Evolutionary conservation across 2,888 invertebrate species (phyloP).

Genomic region (Ichneumoninae sp.): DNA sequence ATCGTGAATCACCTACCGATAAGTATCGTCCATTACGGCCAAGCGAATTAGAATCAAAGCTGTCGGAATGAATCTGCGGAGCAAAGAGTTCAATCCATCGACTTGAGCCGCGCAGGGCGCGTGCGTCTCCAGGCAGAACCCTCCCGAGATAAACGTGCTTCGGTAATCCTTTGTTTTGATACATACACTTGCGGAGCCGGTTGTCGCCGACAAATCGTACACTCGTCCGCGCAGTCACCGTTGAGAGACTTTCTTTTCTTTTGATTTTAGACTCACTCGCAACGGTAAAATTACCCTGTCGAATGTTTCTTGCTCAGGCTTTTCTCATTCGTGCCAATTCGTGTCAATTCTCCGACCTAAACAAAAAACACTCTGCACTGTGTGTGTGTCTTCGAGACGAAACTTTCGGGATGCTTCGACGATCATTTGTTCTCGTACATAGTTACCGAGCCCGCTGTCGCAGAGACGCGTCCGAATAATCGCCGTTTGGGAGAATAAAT

Average conservation of each 20-base stretch:
- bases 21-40: background rate
- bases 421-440: background rate
- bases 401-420: background rate
- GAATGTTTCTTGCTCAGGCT: too few relatives aligned
- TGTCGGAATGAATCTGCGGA: conserved; percentile 3
- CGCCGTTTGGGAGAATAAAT: background rate
- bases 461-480: background rate
- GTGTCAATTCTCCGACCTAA: too few relatives aligned
- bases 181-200: too few relatives aligned
- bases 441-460: background rate
- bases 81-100: background rate
- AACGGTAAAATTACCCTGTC: too few relatives aligned
- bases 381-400: too few relatives aligned
- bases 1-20: conserved; percentile 9
- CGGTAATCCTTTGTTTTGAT: too few relatives aligned
- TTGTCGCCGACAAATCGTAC: too few relatives aligned
- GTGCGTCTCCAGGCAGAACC: background rate
- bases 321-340: too few relatives aligned
- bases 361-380: too few relatives aligned
- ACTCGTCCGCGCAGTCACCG: too few relatives aligned
- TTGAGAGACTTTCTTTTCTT: too few relatives aligned
- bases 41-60: background rate
- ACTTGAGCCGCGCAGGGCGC: background rate
- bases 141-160: background rate
- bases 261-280: too few relatives aligned